Percentiles rank a stretch among this genome's conserved stretches.
Conservation (phyloP, 2,113 vertebrate genomes). For the Pomatostomus ruficeps region DNA sequence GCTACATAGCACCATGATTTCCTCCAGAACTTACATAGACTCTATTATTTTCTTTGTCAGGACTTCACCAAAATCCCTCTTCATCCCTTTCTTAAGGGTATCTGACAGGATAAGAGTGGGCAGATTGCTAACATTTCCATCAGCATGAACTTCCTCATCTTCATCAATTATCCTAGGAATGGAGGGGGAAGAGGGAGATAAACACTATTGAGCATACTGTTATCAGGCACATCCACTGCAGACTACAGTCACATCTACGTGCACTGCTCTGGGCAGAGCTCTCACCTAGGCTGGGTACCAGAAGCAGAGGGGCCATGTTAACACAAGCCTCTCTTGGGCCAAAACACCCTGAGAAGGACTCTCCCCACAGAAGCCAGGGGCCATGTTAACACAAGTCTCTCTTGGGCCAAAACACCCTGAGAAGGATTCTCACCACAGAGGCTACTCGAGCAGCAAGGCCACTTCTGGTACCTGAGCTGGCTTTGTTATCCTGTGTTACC, state of each 20-base stretch:
- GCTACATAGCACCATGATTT: slow-evolving; percentile 30
- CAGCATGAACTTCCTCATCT: slow-evolving; percentile 78
- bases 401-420: not conserved
- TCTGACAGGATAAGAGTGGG: slow-evolving; percentile 78
- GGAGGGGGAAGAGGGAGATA: slow-evolving; percentile 51
- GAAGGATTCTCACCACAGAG: not conserved
- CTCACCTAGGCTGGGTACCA: slow-evolving; percentile 1
- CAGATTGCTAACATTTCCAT: slow-evolving; percentile 68
- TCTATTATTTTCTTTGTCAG: slow-evolving; percentile 81
- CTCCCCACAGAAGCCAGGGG: not conserved
- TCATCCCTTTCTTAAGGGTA: slow-evolving; percentile 76
- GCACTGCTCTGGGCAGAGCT: not conserved
- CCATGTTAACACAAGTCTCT: not conserved
- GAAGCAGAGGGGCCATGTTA: slow-evolving; percentile 1
- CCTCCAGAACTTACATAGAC: slow-evolving; percentile 74
- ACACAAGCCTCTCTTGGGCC: not conserved
- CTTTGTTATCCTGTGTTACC: not conserved
- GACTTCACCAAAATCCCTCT: slow-evolving; percentile 74
- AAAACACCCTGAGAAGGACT: not conserved
- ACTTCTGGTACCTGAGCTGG: slow-evolving; percentile 40
- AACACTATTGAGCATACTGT: slow-evolving; percentile 52
- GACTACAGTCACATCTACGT: not conserved
- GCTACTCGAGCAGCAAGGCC: not conserved
- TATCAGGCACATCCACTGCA: slow-evolving; percentile 35
- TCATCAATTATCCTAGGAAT: slow-evolving; percentile 78